A percentile compares a stretch with the other conserved stretches of the same genome.
Evolutionary conservation across 2,113 vertebrate genomes (phyloP).

Genomic region (Perca schrenkii): DNA sequence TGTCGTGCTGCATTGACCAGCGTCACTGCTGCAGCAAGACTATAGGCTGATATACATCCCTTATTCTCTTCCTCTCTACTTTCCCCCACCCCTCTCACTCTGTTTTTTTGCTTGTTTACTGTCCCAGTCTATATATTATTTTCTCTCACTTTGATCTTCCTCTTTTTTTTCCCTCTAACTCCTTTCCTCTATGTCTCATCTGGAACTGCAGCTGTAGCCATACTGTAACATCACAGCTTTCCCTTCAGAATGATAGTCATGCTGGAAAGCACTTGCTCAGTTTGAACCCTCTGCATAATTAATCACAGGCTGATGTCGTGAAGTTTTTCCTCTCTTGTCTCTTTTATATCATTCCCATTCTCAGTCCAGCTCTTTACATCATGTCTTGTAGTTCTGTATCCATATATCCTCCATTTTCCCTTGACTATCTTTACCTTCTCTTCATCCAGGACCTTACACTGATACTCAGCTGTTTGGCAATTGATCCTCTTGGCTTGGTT

Average conservation of each 20-base stretch:
- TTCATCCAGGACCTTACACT: constrained; percentile 35
- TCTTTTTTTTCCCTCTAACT: neutral
- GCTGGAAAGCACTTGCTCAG: constrained; percentile 36
- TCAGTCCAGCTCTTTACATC: constrained; percentile 19
- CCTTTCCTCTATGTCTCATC: constrained; percentile 11
- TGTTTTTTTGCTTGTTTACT: constrained; percentile 20
- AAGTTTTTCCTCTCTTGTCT: constrained; percentile 25
- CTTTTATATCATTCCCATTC: constrained; percentile 31
- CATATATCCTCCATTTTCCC: constrained; percentile 3
- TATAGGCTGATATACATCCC: constrained; percentile 52
- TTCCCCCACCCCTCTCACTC: neutral
- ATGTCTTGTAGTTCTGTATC: constrained; percentile 24
- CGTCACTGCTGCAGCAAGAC: constrained; percentile 79
- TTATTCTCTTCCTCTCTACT: constrained; percentile 33
- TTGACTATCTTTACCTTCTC: constrained; percentile 14
- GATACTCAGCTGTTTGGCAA: constrained; percentile 51
- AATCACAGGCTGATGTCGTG: constrained; percentile 31
- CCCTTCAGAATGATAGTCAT: constrained; percentile 21
- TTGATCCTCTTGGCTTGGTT: constrained; percentile 56
- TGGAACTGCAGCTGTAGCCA: constrained; percentile 53
- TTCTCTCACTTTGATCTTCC: constrained; percentile 29
- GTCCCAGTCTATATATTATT: neutral
- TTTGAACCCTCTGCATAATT: constrained; percentile 46
- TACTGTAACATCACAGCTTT: constrained; percentile 28
- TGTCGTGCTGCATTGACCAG: constrained; percentile 68